phyloP scores from a whole-genome alignment of 2,113 vertebrate genomes.

The Mus musculus region DNA sequence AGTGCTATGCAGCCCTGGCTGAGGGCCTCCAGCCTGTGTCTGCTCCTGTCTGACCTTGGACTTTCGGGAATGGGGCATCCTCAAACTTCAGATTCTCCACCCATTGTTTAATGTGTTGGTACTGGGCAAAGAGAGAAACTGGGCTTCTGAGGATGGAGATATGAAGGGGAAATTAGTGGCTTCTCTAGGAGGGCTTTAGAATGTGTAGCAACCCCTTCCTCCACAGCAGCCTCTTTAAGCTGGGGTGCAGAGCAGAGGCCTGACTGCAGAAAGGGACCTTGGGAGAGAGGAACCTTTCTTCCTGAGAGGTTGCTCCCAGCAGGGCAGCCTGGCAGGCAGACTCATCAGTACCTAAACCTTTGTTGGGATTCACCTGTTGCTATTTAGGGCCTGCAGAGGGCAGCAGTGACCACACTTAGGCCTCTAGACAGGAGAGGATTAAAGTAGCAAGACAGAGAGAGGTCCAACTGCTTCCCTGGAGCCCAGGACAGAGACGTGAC shows the following conservation, averaged over 20 bases:
- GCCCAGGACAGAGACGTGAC: background rate
- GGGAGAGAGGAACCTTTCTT: background rate
- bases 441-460: too few relatives aligned
- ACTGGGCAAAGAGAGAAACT: background rate
- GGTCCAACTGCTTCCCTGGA: background rate
- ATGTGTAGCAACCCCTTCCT: background rate
- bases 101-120: background rate
- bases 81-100: background rate
- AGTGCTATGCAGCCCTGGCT: background rate
- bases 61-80: background rate
- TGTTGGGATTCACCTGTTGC: background rate
- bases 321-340: background rate
- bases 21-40: background rate
- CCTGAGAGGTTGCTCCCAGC: background rate
- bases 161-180: background rate
- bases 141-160: background rate
- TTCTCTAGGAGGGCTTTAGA: background rate
- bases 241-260: background rate
- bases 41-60: background rate
- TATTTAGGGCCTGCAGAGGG: slow-evolving; percentile 61
- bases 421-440: too few relatives aligned
- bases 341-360: background rate
- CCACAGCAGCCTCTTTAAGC: background rate
- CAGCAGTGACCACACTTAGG: slow-evolving; percentile 56
- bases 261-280: background rate